phyloP scores from a whole-genome alignment of 2,113 vertebrate species.

The Alces alces region DNA sequence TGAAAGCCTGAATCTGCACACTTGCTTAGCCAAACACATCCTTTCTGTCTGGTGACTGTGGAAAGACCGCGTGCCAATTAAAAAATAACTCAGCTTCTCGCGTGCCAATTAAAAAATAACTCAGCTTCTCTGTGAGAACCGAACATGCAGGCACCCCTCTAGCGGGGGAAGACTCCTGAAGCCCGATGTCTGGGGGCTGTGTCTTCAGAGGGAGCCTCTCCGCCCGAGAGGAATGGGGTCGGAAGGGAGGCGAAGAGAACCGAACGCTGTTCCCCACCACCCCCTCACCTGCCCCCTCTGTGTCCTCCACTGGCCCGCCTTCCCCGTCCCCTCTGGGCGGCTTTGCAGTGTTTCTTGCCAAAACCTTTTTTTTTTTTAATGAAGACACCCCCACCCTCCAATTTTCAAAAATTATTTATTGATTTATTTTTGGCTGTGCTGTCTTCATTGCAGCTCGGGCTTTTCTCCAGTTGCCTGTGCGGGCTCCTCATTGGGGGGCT shows the following conservation, averaged over 20 bases:
- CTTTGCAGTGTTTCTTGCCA: background rate
- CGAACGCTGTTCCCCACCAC: accelerated
- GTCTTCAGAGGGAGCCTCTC: background rate
- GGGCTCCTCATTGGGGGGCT: background rate
- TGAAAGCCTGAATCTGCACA: background rate
- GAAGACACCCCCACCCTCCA: too few species aligned
- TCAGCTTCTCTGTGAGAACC: background rate
- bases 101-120: background rate
- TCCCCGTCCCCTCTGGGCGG: background rate
- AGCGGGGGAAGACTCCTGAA: background rate
- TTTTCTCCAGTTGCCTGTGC: background rate
- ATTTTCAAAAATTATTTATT: background rate
- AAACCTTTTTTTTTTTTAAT: background rate
- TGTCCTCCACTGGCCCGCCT: background rate
- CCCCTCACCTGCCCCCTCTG: background rate
- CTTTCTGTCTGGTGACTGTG: background rate
- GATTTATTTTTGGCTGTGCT: background rate
- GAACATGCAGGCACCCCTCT: background rate
- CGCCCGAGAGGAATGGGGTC: accelerated
- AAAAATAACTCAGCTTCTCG: background rate
- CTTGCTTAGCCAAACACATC: background rate
- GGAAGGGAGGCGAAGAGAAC: background rate
- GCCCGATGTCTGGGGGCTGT: background rate
- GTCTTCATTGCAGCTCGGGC: accelerated
- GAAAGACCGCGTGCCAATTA: background rate